A percentile compares a stretch with the other conserved stretches of the same genome.
Conservation (phyloP, 2,888 invertebrate genomes). For the Perdita meconis region DNA sequence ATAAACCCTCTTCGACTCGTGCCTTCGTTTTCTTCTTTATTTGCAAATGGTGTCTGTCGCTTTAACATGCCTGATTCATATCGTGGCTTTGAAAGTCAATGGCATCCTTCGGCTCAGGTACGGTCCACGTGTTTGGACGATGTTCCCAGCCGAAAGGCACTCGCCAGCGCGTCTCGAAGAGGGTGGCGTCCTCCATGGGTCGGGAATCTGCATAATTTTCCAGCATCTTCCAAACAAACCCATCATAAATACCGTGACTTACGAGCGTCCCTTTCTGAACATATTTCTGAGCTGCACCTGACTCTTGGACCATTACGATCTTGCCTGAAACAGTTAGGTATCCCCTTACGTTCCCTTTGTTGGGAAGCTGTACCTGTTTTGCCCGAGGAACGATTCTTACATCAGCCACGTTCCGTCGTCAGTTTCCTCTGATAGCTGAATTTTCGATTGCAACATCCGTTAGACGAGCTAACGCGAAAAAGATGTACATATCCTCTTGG, state of each 20-base stretch:
- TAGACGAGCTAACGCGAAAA: no score
- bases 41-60: conserved; percentile 18
- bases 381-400: background rate
- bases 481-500: conserved; percentile 25
- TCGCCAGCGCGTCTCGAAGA: conserved; percentile 47
- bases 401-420: background rate
- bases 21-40: conserved; percentile 3
- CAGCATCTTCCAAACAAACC: conserved; percentile 70
- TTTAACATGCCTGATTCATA: conserved; percentile 1
- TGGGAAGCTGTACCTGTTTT: conserved; percentile 19
- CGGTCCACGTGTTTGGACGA: background rate
- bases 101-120: conserved; percentile 1
- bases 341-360: conserved; percentile 39
- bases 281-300: conserved; percentile 55
- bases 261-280: conserved; percentile 55
- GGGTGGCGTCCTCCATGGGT: conserved; percentile 26
- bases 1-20: background rate
- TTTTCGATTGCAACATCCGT: background rate
- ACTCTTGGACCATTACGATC: conserved; percentile 47
- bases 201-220: conserved; percentile 77
- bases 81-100: conserved; percentile 5
- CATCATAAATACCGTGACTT: conserved; percentile 76
- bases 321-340: conserved; percentile 59
- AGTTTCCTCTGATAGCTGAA: background rate
- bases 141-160: background rate